Conservation (phyloP, 2,113 vertebrate genomes). For the Rhipidura dahli region DNA sequence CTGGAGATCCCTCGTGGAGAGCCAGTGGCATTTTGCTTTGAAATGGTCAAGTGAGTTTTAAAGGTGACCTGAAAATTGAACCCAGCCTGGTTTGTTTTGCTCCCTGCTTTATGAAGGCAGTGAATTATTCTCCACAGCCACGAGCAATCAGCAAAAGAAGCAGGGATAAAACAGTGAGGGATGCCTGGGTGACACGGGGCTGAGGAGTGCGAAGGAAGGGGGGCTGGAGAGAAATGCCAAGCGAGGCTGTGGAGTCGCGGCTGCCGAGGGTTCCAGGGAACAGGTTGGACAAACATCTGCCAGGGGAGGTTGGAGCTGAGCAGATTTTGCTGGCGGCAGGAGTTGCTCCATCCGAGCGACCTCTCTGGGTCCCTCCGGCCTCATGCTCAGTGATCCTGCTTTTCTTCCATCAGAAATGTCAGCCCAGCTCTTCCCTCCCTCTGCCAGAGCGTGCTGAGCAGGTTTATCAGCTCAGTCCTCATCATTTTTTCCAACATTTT, state of each 20-base stretch:
- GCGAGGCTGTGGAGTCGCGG: background rate
- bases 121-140: background rate
- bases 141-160: background rate
- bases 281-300: background rate
- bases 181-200: background rate
- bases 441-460: background rate
- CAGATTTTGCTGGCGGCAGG: background rate
- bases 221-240: background rate
- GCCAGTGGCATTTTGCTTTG: background rate
- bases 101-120: background rate
- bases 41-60: background rate
- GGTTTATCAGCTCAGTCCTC: background rate
- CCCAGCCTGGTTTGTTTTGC: background rate
- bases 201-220: background rate
- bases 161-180: rapidly evolving
- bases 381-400: background rate
- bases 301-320: background rate
- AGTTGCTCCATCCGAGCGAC: background rate
- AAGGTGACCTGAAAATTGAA: background rate
- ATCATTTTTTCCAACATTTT: rapidly evolving
- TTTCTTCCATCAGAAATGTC: background rate
- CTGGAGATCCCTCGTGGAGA: background rate
- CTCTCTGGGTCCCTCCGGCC: background rate
- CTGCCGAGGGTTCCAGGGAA: rapidly evolving
- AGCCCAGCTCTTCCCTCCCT: background rate